A percentile compares a stretch with the other conserved stretches of the same genome.
Conservation (phyloP, 2,797 vertebrate genomes). For the Loris lydekkerianus region DNA sequence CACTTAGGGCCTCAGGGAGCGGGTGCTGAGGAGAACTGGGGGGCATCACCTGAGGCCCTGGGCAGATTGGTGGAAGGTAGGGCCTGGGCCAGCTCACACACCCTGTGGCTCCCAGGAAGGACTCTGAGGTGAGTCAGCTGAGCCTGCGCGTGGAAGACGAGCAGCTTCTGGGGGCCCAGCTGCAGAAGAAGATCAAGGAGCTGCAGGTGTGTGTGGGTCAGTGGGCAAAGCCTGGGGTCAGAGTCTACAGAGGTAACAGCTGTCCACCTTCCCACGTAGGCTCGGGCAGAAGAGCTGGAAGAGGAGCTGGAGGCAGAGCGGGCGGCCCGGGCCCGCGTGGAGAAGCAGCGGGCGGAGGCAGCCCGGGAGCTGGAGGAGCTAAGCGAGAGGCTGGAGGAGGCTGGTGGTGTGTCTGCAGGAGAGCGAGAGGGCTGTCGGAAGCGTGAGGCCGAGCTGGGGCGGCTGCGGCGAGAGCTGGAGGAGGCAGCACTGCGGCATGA, state of each 20-base stretch:
- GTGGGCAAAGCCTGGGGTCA: accelerated
- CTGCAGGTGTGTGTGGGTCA: constrained; percentile 90
- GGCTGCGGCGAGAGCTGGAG: constrained; percentile 94
- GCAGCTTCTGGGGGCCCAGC: constrained; percentile 90
- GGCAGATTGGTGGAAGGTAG: neutral
- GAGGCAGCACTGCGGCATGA: constrained; percentile 95
- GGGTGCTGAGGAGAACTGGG: too few relatives aligned
- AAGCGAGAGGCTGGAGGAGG: constrained; percentile 95
- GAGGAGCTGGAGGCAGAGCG: constrained; percentile 96
- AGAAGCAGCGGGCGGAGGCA: constrained; percentile 94
- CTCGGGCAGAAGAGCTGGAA: constrained; percentile 95
- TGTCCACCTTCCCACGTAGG: constrained; percentile 84
- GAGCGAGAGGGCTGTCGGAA: constrained; percentile 97
- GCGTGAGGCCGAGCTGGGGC: constrained; percentile 93
- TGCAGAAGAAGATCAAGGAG: constrained; percentile 97
- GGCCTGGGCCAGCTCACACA: constrained; percentile 14
- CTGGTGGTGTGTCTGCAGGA: constrained; percentile 91
- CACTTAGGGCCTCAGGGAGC: neutral
- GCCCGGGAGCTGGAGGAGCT: constrained; percentile 95
- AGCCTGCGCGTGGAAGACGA: constrained; percentile 95
- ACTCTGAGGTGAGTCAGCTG: constrained; percentile 93
- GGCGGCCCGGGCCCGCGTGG: constrained; percentile 92
- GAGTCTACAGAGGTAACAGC: neutral
- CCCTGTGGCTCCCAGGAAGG: constrained; percentile 90
- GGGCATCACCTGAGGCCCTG: neutral